Conservation (phyloP, 2,113 vertebrate species). For the Ciconia boyciana region DNA sequence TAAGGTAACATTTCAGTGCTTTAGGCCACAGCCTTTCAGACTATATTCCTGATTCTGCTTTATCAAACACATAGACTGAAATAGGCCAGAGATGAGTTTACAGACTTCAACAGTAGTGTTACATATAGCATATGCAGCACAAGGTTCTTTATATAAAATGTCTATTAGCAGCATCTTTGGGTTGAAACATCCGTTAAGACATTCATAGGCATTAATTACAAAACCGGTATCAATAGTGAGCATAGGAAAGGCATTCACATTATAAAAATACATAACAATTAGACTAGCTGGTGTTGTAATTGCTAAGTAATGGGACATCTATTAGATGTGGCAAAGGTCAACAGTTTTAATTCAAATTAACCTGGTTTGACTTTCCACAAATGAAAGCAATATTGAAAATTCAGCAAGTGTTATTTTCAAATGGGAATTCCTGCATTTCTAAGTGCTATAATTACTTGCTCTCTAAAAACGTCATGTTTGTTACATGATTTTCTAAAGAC, state of each 20-base stretch:
- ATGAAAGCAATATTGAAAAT: slow-evolving; percentile 61
- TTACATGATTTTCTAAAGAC: slow-evolving; percentile 83
- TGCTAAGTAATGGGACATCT: slow-evolving; percentile 55
- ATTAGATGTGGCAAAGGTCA: slow-evolving; percentile 67
- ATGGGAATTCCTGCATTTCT: slow-evolving; percentile 32
- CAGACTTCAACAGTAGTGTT: slow-evolving; percentile 33
- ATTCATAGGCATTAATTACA: slow-evolving; percentile 62
- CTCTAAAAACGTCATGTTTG: slow-evolving; percentile 83
- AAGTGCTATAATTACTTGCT: slow-evolving; percentile 75
- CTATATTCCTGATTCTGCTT: slow-evolving; percentile 27
- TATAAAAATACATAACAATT: slow-evolving; percentile 58
- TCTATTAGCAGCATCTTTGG: slow-evolving; percentile 76
- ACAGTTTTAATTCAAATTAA: slow-evolving; percentile 42
- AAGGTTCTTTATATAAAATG: slow-evolving; percentile 9
- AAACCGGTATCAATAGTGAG: slow-evolving; percentile 10
- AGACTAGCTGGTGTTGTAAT: slow-evolving; percentile 6
- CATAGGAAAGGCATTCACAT: slow-evolving; percentile 37
- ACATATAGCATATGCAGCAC: slow-evolving; percentile 9
- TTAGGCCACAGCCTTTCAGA: slow-evolving; percentile 11
- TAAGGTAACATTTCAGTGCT: slow-evolving; percentile 32
- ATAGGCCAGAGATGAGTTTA: slow-evolving; percentile 1
- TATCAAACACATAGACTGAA: neutral
- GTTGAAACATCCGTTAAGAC: slow-evolving; percentile 67
- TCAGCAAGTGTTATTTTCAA: slow-evolving; percentile 22
- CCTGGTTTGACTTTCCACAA: slow-evolving; percentile 61